Conservation (phyloP, 2,797 vertebrate genomes). For the Fistularia tabacaria region DNA sequence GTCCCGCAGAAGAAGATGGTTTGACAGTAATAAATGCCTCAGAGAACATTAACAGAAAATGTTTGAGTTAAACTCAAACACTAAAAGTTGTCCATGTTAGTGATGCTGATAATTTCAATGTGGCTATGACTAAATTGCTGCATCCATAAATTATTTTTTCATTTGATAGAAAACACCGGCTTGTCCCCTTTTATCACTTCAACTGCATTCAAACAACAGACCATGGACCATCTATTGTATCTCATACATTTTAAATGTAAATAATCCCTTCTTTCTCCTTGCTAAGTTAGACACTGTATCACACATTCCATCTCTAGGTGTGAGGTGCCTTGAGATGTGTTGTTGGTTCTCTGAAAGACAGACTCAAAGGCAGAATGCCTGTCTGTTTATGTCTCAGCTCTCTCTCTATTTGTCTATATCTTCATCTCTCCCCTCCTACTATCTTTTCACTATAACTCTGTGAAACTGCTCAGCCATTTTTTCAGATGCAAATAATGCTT, state of each 20-base stretch:
- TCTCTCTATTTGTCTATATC: conserved; percentile 48
- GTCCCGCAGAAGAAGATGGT: no score
- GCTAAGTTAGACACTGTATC: conserved; percentile 33
- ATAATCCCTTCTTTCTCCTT: conserved; percentile 16
- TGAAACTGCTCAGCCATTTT: conserved; percentile 47
- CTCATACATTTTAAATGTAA: conserved; percentile 49
- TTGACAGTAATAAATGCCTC: no score
- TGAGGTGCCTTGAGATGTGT: conserved; percentile 39
- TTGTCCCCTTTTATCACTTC: no score
- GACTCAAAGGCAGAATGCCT: conserved; percentile 47
- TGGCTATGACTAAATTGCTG: no score
- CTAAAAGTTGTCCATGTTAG: not conserved
- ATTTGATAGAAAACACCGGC: no score
- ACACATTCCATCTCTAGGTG: conserved; percentile 42
- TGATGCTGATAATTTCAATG: not conserved
- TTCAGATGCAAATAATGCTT: conserved; percentile 62
- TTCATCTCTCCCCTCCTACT: conserved; percentile 26
- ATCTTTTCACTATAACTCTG: conserved; percentile 33
- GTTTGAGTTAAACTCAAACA: no score
- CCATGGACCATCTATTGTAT: no score
- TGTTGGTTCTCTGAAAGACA: conserved; percentile 66
- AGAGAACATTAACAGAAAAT: no score
- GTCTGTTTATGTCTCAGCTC: conserved; percentile 56
- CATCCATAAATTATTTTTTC: no score
- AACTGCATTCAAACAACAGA: no score